These are phyloP conservation scores for Clarias laeviceps DNA, from an alignment of 2,797 vertebrate genomes.

Conservation along the genomic window DNA sequence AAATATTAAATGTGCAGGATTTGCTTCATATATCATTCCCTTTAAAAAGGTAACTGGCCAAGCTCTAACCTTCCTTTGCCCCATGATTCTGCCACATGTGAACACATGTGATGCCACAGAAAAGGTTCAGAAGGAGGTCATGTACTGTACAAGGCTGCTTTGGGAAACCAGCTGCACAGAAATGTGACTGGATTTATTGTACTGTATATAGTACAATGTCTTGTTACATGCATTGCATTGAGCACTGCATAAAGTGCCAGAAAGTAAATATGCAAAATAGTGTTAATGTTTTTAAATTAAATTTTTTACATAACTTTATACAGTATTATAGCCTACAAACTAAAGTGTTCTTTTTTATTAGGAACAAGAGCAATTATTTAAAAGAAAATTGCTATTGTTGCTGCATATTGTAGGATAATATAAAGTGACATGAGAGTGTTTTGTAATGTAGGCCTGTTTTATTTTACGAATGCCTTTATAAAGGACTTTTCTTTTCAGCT, in stretches of 20 bases:
- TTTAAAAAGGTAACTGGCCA: neutral
- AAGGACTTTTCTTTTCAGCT: neutral
- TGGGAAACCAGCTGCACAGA: neutral
- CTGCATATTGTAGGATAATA: neutral
- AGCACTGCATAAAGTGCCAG: neutral
- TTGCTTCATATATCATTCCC: neutral
- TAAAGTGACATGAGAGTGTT: neutral
- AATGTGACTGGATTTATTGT: neutral
- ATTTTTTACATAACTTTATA: neutral
- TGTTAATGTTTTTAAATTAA: neutral
- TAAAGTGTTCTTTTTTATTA: neutral
- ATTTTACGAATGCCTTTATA: neutral
- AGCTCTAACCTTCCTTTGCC: constrained; percentile 7
- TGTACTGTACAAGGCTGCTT: neutral
- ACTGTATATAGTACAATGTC: neutral
- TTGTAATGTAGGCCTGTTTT: neutral
- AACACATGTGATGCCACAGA: constrained; percentile 17
- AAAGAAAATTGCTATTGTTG: neutral
- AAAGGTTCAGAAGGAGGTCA: constrained; percentile 37
- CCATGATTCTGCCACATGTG: constrained; percentile 23
- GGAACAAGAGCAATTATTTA: neutral
- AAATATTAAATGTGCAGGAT: constrained; percentile 2
- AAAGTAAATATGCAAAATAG: neutral
- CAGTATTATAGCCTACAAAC: neutral
- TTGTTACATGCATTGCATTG: neutral